Base-by-base conservation (phyloP, 2,888 invertebrate species). In the Stictocephala bisonia region DNA sequence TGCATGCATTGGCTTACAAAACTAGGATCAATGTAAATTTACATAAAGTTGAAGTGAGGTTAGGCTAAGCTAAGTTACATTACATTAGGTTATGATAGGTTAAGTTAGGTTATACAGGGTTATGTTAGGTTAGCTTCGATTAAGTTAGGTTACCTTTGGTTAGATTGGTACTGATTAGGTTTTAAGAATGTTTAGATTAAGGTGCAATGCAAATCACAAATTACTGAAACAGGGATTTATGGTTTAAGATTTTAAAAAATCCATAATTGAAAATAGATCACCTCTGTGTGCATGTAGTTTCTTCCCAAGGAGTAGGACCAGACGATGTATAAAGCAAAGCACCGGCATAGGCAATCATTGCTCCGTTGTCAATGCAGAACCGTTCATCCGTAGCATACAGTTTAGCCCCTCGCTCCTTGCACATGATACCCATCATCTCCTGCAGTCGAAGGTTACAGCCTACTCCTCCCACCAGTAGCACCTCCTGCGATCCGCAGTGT, bases 291-390 rank as follows among this genome's bases (percentile, higher is more conserved):
- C 95, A 91, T 20, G 91, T 93, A 1, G 97, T 91, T 64, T 97
- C 93, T 40, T 90, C 87, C 86, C 96, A 90, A 1, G 89, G 87
- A 85, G 95, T 96, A 67, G 86, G 85, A 0, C 88, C 87, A 0
- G 95, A 94, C 1, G 91, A 88, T 50, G 86, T 86, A 81, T 90
- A 94, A 86, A 97, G 96, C 80, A 96, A 89, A 18, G 91, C 90
- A 0, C 99, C 99, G 0, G 99, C 97, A 81, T 98, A 95, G 0
- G 99, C 99, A 79, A 99, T 99, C 99, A 99, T 99, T 0, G 97
- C 93, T 0, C 99, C 99, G 84, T 99, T 99, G 84, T 99, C 99
- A 79, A 99, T 99, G 84, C 99, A 99, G 86, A 96, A 98, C 56
- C 99, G 87, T 84, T 99, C 98, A 84, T 99, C 99, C 0, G 96